Evolutionary conservation across 2,797 vertebrate genomes (phyloP).

Genomic region (Xiphophorus birchmanni): DNA sequence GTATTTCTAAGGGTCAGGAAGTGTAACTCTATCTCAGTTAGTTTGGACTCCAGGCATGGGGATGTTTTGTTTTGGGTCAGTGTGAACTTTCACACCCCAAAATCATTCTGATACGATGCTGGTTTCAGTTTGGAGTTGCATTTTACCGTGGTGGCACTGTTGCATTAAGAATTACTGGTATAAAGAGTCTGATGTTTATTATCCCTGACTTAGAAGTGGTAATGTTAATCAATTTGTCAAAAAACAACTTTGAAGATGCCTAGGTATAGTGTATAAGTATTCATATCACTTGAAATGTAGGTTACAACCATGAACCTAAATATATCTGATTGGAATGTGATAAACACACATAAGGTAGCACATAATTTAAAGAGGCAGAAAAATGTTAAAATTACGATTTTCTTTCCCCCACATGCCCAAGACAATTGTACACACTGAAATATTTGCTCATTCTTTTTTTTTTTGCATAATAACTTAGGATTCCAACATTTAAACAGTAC

Average conservation of each 20-base stretch:
- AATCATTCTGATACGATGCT: constrained; percentile 37
- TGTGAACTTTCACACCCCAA: constrained; percentile 59
- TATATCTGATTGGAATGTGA: not conserved
- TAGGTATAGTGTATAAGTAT: not conserved
- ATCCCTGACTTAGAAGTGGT: not conserved
- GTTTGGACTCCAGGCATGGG: constrained; percentile 48
- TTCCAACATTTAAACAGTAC: too few species aligned
- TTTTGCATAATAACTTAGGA: too few species aligned
- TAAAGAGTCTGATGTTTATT: not conserved
- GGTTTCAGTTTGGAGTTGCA: constrained; percentile 12
- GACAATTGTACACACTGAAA: not conserved
- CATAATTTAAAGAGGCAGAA: not conserved
- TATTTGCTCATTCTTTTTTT: not conserved
- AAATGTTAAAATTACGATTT: not conserved
- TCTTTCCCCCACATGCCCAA: too few species aligned
- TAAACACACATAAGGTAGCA: not conserved
- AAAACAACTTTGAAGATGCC: not conserved
- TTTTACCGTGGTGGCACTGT: constrained; percentile 5
- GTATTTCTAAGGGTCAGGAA: constrained; percentile 57
- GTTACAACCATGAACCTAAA: not conserved
- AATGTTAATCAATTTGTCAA: not conserved
- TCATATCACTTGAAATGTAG: not conserved
- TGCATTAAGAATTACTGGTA: constrained; percentile 4
- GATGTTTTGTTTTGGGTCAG: constrained; percentile 71
- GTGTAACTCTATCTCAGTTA: constrained; percentile 66